Base-by-base conservation (phyloP, 2,797 vertebrate genomes). In the Rhinogobio ventralis region DNA sequence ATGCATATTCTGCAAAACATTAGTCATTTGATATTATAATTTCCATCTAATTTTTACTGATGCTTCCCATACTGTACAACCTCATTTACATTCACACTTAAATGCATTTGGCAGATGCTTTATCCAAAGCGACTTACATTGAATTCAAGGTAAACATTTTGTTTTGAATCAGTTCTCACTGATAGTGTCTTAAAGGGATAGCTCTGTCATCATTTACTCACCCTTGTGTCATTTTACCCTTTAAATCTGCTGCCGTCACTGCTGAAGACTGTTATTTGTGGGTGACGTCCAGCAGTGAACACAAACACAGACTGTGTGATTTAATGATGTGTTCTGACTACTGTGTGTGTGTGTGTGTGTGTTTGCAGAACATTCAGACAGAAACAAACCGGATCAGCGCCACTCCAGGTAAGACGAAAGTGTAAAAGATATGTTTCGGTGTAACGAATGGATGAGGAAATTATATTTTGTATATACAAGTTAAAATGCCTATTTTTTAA, bases 341-440 rank as follows among this genome's bases (percentile, higher is more conserved):
- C 36, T 77, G 75, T 72, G 20, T 81, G 83, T 79, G 45, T 75
- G 36, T 60, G 36, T 36, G 23, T 86, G 64, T 84, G n/a, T 88
- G 68, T 88, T 94, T 92, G 81, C 92, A 97, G 96, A 96, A 92
- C 94, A 93, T 90, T 94, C 93, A 90, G 96, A 96, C 90, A 94
- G 96, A 93, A 95, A 96, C 93, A 97, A 97, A 86, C 94, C 96
- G 89, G 96, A 97, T 71, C 96, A 95, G 85, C 95, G 94, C 53
- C 95, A 92, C 82, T 94, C 95, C 85, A 96, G 96, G 96, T 97
- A 94, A 94, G 95, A 89, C 81, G 0, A 51, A 53, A 42, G 46
- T 8, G n/a, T 39, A 19, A 30, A 17, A 15, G 5, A 15, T 53
- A 20, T 2, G 1, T 25, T 30, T 79, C 7, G 1, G 20, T 68